Conservation (phyloP, 1,140 invertebrate genomes). For the Acyrthosiphon pisum region DNA sequence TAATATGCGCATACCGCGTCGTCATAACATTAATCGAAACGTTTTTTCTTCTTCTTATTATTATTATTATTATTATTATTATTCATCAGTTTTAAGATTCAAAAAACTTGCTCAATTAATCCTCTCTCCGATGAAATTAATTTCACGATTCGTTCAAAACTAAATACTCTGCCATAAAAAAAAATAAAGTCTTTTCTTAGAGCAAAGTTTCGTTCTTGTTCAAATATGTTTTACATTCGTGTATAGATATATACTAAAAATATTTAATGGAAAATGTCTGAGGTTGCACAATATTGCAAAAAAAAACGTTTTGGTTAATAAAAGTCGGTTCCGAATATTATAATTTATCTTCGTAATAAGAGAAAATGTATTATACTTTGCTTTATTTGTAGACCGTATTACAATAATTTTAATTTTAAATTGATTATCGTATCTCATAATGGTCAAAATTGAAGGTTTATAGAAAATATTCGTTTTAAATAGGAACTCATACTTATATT, state of each 20-base stretch:
- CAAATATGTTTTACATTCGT: background rate
- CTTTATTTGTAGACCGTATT: background rate
- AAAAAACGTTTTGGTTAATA: background rate
- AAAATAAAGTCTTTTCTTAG: background rate
- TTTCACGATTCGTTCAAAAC: background rate
- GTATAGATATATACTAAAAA: background rate
- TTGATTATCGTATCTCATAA: background rate
- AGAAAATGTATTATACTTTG: background rate
- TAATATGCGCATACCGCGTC: background rate
- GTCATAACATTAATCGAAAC: background rate
- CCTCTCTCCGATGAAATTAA: background rate
- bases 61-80: background rate
- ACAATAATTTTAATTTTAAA: background rate
- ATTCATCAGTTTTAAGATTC: conserved; percentile 14
- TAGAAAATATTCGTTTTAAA: no score
- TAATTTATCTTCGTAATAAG: background rate
- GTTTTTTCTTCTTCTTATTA: no score
- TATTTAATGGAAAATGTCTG: background rate
- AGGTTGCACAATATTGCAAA: background rate
- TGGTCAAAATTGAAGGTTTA: background rate
- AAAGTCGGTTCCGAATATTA: background rate
- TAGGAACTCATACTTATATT: no score
- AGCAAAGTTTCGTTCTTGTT: background rate
- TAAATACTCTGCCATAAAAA: background rate
- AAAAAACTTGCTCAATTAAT: background rate